Conservation (phyloP, 2,113 vertebrate species). For the Meles meles region DNA sequence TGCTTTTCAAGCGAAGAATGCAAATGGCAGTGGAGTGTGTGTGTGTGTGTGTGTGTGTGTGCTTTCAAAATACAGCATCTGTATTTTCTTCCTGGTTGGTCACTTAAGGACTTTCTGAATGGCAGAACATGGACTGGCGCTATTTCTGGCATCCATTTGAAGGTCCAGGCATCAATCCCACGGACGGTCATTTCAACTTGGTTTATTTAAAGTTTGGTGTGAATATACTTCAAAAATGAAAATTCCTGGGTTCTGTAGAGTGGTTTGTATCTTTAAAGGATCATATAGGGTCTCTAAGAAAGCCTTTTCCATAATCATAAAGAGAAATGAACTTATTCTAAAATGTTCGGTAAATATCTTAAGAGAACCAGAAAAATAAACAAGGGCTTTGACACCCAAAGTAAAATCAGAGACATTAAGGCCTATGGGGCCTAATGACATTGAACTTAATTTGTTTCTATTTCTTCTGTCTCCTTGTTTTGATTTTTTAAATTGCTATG, state of each 20-base stretch:
- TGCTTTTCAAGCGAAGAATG: conserved; percentile 10
- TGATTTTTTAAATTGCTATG: background rate
- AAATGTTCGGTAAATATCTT: background rate
- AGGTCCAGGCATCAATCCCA: background rate
- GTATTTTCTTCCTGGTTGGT: background rate
- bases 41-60: background rate
- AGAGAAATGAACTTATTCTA: background rate
- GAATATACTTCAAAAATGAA: conserved; percentile 5
- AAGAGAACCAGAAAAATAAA: conserved; percentile 11
- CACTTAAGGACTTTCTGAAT: background rate
- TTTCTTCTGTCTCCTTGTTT: background rate
- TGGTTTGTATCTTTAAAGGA: background rate
- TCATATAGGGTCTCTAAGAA: background rate
- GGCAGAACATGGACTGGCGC: background rate
- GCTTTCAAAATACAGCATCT: background rate
- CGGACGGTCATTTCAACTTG: background rate
- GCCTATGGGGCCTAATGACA: background rate
- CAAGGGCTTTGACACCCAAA: background rate
- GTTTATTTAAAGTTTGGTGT: conserved; percentile 35
- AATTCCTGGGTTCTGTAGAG: background rate
- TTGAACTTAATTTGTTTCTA: background rate
- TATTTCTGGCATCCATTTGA: background rate
- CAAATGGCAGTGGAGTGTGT: background rate
- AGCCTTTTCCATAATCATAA: background rate
- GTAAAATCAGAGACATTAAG: background rate